Base-by-base conservation (phyloP, 2,888 invertebrate genomes). In the Stenolophus ochropezus region DNA sequence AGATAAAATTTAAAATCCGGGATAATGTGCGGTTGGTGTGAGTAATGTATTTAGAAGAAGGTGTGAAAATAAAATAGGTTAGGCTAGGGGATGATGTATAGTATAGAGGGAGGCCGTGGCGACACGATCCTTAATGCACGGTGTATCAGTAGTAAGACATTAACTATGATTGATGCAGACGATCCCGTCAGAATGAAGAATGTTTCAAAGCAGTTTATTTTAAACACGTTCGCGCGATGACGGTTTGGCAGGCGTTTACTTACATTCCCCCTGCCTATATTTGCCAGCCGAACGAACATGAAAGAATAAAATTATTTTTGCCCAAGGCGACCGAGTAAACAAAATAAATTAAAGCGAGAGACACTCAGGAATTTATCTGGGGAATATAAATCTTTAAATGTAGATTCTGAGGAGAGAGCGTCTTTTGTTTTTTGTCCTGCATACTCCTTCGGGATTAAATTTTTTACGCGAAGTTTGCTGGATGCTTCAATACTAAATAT, bases 371-470 rank as follows among this genome's bases (percentile, higher is more conserved):
- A 75, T 53, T 75, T 53, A 53, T 51, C 51, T 75, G 27, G 74
- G 74, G 74, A 75, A 75, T 75, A 75, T 75, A 75, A 75, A 75
- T 51, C 74, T 75, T 75, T 49, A 75, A 75, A 49, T 51, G 74
- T 51, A 75, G 74, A 75, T 75, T 51, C 25, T 69, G 69, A 33
- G 33, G 18, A 69, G 20, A 69, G 69, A 42, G 42, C n/a, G n/a
- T 33, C 69, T 69, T 61, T 69, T 69, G 69, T 69, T 69, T 69
- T 69, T 69, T 47, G 69, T 69, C 42, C 20, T 56, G 20, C 33
- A 11, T 42, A 47, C 47, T 69, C 69, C 69, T 16, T 42, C 2
- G 69, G 47, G 69, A 69, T 69, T 69, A 61, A 61, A 61, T 61
- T 61, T 61, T 61, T 61, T 61, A 25, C 21, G 5, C 23, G 25